Percentiles rank a stretch among this genome's conserved stretches.
These are phyloP conservation scores for Sterna hirundo DNA, from an alignment of 2,113 vertebrate genomes.

Conservation along the genomic window DNA sequence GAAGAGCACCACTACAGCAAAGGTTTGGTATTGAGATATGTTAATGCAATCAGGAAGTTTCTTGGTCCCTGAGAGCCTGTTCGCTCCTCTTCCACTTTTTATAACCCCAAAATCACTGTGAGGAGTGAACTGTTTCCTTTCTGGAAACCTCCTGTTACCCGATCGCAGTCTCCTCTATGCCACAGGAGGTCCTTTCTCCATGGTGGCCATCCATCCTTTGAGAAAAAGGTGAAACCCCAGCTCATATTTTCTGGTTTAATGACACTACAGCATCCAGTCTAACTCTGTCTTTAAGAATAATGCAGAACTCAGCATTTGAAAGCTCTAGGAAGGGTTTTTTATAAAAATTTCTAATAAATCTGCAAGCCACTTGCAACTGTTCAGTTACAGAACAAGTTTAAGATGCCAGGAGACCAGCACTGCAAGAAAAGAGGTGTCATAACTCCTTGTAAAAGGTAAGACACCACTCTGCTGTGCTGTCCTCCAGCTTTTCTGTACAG, in stretches of 20 bases:
- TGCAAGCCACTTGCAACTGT: neutral
- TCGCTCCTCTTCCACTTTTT: neutral
- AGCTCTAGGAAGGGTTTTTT: neutral
- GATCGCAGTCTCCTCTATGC: neutral
- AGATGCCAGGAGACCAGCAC: neutral
- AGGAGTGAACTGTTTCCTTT: neutral
- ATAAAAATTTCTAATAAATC: neutral
- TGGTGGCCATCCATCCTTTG: neutral
- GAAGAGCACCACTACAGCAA: neutral
- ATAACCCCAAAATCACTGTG: neutral
- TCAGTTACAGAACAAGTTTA: neutral
- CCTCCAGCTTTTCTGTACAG: neutral
- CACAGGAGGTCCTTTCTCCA: neutral
- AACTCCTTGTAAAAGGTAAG: neutral
- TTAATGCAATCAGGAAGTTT: neutral
- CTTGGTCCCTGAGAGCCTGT: neutral
- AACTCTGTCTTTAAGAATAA: neutral
- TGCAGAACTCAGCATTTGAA: neutral
- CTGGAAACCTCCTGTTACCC: rapidly evolving
- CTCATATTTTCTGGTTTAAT: neutral
- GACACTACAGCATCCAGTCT: neutral
- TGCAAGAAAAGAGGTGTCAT: neutral
- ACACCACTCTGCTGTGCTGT: neutral
- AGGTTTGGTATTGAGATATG: neutral
- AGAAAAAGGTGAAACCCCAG: neutral